These are phyloP conservation scores for Palythoa caribaeorum DNA, from an alignment of 92 coral and sea anemone species.

Conservation along the genomic window DNA sequence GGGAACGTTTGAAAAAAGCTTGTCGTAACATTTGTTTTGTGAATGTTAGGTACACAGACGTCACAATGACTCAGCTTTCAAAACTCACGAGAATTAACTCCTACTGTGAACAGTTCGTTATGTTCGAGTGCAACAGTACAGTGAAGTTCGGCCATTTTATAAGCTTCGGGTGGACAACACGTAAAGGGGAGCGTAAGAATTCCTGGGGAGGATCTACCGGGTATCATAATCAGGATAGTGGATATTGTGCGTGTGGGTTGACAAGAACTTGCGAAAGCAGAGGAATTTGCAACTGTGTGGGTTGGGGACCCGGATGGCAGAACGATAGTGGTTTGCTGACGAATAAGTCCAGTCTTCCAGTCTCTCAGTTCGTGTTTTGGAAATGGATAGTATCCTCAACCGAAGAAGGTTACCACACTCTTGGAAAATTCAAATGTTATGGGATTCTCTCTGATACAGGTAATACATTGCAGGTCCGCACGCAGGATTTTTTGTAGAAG, in stretches of 20 bases:
- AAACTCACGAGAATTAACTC: slow-evolving; percentile 22
- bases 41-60: slow-evolving; percentile 9
- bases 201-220: slow-evolving; percentile 60
- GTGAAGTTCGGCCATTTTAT: not conserved
- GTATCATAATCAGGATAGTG: not conserved
- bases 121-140: slow-evolving; percentile 30
- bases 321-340: slow-evolving; percentile 61
- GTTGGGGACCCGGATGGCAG: slow-evolving; percentile 38
- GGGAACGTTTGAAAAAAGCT: slow-evolving; percentile 53
- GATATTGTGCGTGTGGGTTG: slow-evolving; percentile 63
- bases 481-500: too few relatives aligned
- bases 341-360: slow-evolving; percentile 50
- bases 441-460: slow-evolving; percentile 14
- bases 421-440: slow-evolving; percentile 64
- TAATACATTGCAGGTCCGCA: not conserved
- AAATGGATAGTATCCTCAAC: not conserved
- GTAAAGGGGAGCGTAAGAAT: slow-evolving; percentile 17
- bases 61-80: slow-evolving; percentile 18
- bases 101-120: slow-evolving; percentile 57
- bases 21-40: not conserved
- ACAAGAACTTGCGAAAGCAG: slow-evolving; percentile 25
- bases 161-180: slow-evolving; percentile 48
- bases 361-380: slow-evolving; percentile 46
- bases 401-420: slow-evolving; percentile 55
- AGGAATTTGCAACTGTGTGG: slow-evolving; percentile 41